A percentile compares a stretch with the other conserved stretches of the same genome.
Conservation (phyloP, 1,140 invertebrate genomes). For the Hycleus cichorii region DNA sequence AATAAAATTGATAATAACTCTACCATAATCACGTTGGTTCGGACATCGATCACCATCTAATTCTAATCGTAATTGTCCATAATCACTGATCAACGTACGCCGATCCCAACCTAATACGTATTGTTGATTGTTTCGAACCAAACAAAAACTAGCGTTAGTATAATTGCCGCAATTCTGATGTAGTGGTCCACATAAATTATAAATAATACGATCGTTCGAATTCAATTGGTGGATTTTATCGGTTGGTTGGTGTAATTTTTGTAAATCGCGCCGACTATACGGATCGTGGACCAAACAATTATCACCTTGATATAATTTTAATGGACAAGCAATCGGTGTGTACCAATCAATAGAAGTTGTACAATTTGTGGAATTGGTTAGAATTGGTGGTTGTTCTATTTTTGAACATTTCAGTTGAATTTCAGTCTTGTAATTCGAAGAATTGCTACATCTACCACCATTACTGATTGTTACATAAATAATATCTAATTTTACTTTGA, state of each 20-base stretch:
- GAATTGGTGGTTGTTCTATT: background rate
- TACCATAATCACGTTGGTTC: background rate
- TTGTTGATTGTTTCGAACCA: background rate
- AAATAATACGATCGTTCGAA: background rate
- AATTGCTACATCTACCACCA: background rate
- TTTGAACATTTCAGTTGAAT: constrained; percentile 5
- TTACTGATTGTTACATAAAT: background rate
- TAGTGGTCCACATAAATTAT: constrained; percentile 6
- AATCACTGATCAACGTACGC: constrained; percentile 1
- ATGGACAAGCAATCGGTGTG: constrained; percentile 1
- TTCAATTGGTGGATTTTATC: background rate
- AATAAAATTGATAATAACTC: constrained; percentile 3
- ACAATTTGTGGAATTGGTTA: background rate
- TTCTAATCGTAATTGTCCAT: background rate
- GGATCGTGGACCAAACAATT: constrained; percentile 1
- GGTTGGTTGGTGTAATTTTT: background rate
- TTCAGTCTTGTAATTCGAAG: background rate
- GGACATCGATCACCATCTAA: background rate
- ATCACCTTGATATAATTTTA: constrained; percentile 2
- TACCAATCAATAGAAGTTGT: background rate
- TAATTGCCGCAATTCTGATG: background rate
- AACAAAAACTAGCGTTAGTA: constrained; percentile 5
- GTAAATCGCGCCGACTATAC: background rate
- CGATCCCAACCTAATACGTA: background rate
- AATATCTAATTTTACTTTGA: background rate